These are phyloP conservation scores for Diploscapter pachys DNA, from an alignment of 1,140 invertebrate species.

Conservation along the genomic window DNA sequence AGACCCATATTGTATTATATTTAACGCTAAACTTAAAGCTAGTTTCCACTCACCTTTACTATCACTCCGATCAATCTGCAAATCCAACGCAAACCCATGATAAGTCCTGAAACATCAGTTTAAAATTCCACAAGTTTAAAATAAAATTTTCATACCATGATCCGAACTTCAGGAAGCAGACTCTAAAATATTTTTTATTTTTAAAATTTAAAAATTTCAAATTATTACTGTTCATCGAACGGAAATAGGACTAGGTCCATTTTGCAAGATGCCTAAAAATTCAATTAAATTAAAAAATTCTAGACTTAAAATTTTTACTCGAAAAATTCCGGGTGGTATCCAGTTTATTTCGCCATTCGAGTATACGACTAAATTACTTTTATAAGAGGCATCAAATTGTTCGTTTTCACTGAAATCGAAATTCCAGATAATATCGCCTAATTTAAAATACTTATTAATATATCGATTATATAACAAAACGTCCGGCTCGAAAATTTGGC, in stretches of 20 bases:
- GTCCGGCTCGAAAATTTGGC: conserved; percentile 92
- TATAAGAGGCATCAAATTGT: conserved; percentile 40
- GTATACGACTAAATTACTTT: conserved; percentile 41
- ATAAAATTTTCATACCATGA: conserved; percentile 66
- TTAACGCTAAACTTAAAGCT: neutral
- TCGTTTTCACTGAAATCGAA: conserved; percentile 76
- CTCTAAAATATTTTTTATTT: neutral
- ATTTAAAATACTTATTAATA: conserved; percentile 1
- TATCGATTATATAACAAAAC: conserved; percentile 99
- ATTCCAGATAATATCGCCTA: too few relatives aligned
- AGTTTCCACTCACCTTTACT: conserved; percentile 24
- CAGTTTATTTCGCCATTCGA: conserved; percentile 37
- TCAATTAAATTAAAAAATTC: neutral
- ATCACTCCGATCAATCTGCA: conserved; percentile 62
- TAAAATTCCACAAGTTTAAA: too few relatives aligned
- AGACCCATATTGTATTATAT: neutral
- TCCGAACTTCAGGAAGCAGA: conserved; percentile 70
- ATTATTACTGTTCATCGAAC: conserved; percentile 81
- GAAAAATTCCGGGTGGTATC: conserved; percentile 45
- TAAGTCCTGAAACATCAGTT: conserved; percentile 68
- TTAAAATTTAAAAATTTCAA: conserved; percentile 4
- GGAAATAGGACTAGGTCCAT: conserved; percentile 73
- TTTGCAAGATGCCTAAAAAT: conserved; percentile 21
- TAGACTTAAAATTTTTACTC: conserved; percentile 19
- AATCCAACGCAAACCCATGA: conserved; percentile 85